Conservation (phyloP, 2,888 invertebrate genomes). For the Miltochrista miniata region DNA sequence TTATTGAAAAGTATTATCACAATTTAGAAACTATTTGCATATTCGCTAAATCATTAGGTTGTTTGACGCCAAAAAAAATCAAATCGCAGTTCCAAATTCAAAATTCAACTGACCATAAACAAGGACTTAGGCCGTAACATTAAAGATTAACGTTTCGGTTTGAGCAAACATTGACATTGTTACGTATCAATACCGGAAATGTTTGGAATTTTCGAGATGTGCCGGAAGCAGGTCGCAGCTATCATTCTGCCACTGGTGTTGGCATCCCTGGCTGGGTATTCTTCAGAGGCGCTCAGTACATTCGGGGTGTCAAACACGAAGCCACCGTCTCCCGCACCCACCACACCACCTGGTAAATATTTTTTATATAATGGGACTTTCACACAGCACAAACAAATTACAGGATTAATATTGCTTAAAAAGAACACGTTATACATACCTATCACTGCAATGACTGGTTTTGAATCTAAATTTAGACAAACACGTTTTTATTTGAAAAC, state of each 20-base stretch:
- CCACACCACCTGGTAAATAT: constrained; percentile 83
- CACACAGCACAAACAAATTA: constrained; percentile 33
- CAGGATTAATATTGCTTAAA: constrained; percentile 20
- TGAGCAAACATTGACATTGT: constrained; percentile 16
- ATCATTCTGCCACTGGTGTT: constrained; percentile 61
- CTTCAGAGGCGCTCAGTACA: constrained; percentile 86
- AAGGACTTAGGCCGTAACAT: constrained; percentile 28
- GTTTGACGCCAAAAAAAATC: constrained; percentile 26
- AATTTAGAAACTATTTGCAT: neutral
- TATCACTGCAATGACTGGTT: constrained; percentile 19
- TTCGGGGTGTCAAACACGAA: constrained; percentile 87
- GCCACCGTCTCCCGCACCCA: constrained; percentile 80
- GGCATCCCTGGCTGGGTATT: constrained; percentile 66
- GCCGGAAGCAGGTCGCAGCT: constrained; percentile 61
- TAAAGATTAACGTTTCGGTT: constrained; percentile 8
- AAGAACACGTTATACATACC: constrained; percentile 16
- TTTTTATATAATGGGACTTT: constrained; percentile 68
- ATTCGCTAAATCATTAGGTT: constrained; percentile 3
- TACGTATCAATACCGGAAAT: constrained; percentile 33
- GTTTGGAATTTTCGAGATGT: constrained; percentile 64
- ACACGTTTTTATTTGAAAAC: constrained; percentile 23
- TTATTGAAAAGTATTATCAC: neutral
- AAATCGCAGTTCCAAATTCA: constrained; percentile 37
- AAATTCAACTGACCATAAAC: constrained; percentile 22
- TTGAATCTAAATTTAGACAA: constrained; percentile 11